phyloP scores from a whole-genome alignment of 2,797 vertebrate species.

The Jordanella pulchra region DNA sequence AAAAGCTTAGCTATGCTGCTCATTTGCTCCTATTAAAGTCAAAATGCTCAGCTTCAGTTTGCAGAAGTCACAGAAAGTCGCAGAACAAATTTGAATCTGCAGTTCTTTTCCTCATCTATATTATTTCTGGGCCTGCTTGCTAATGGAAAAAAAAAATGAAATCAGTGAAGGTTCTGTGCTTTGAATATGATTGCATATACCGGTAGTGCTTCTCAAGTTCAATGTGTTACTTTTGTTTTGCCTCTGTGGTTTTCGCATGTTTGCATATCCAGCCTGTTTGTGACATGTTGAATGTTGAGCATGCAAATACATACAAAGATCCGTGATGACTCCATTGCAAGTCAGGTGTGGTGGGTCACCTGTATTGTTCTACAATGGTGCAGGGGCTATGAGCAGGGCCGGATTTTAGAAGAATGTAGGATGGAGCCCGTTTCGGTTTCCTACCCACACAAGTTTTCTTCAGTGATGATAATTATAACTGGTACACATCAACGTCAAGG shows the following conservation, averaged over 20 bases:
- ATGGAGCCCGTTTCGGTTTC: background rate
- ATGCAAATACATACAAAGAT: constrained; percentile 78
- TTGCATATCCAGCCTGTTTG: constrained; percentile 76
- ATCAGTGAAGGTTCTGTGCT: constrained; percentile 66
- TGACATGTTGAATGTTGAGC: constrained; percentile 74
- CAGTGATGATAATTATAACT: background rate
- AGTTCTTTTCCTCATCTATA: constrained; percentile 60
- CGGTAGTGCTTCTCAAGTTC: constrained; percentile 53
- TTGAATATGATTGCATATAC: constrained; percentile 74
- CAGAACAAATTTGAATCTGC: constrained; percentile 74
- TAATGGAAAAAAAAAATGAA: constrained; percentile 58
- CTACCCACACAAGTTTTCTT: background rate
- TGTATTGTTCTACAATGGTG: constrained; percentile 50
- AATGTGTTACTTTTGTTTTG: constrained; percentile 61
- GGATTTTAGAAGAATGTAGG: background rate
- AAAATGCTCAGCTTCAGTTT: constrained; percentile 73
- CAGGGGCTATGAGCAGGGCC: constrained; percentile 35
- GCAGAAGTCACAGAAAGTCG: constrained; percentile 61
- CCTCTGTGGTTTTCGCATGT: constrained; percentile 81
- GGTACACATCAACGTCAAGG: background rate
- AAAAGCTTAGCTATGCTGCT: constrained; percentile 70
- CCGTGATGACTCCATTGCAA: constrained; percentile 61
- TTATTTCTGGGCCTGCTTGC: constrained; percentile 61
- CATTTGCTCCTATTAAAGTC: constrained; percentile 80
- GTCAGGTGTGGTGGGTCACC: constrained; percentile 54